Evolutionary conservation across 2,888 invertebrate species (phyloP).

Genomic region (Melanostoma mellinum): DNA sequence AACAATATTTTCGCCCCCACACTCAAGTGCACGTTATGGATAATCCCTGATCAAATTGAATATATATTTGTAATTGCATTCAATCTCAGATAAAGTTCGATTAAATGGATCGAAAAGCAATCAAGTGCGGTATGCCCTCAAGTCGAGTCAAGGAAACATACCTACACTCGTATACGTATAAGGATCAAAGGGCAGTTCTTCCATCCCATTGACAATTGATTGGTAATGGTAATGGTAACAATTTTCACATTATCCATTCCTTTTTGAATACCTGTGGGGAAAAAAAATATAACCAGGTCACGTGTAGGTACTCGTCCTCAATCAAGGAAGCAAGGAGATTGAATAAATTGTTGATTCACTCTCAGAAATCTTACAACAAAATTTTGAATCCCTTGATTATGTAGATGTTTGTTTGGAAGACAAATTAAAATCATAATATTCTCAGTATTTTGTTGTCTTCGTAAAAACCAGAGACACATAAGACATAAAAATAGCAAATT

Average conservation of each 20-base stretch:
- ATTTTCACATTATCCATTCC: not conserved
- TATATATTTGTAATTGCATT: slow-evolving; percentile 38
- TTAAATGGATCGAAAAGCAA: slow-evolving; percentile 38
- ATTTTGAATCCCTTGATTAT: not conserved
- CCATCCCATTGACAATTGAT: slow-evolving; percentile 2
- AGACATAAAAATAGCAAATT: slow-evolving; percentile 19
- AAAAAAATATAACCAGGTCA: not conserved
- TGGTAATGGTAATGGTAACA: not conserved
- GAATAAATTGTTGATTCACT: too few species aligned
- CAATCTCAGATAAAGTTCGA: slow-evolving; percentile 29
- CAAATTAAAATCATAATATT: not conserved
- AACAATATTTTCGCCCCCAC: not conserved
- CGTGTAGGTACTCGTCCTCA: too few species aligned
- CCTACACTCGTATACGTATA: not conserved
- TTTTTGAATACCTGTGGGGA: not conserved
- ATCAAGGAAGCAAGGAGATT: too few species aligned
- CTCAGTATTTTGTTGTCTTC: too few species aligned
- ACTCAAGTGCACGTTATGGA: not conserved
- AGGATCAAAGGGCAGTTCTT: not conserved
- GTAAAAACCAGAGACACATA: not conserved
- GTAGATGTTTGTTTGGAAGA: not conserved
- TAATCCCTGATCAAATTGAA: slow-evolving; percentile 32
- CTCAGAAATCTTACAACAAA: not conserved
- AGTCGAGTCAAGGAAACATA: not conserved
- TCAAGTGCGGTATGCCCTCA: slow-evolving; percentile 1